Evolutionary conservation across 2,113 vertebrate genomes (phyloP).

Genomic region (Gopherus flavomarginatus): DNA sequence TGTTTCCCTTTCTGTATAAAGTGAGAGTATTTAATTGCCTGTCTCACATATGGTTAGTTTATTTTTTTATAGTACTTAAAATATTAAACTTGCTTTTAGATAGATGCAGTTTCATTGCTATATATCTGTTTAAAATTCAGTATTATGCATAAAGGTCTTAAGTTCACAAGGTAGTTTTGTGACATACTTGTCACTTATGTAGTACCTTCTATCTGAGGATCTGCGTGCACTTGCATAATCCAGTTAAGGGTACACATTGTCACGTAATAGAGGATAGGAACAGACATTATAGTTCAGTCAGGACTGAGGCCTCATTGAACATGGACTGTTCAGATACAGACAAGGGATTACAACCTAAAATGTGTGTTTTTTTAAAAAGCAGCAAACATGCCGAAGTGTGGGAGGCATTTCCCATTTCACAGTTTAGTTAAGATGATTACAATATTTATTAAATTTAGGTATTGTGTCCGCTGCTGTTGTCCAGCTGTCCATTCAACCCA

Average conservation of each 20-base stretch:
- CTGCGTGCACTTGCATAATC: not conserved
- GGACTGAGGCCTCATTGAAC: not conserved
- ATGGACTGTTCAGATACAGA: too few species aligned
- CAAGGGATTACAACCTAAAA: not conserved
- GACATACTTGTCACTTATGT: not conserved
- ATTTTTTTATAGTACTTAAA: not conserved
- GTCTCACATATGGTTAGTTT: too few species aligned
- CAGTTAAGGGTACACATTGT: not conserved
- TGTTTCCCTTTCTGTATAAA: not conserved
- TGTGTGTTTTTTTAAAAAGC: not conserved
- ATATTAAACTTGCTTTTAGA: not conserved
- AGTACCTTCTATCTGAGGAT: not conserved
- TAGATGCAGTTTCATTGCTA: not conserved
- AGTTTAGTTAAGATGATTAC: not conserved
- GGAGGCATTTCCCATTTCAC: not conserved
- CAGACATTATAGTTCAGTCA: not conserved
- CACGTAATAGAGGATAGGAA: not conserved
- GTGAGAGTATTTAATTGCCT: too few species aligned
- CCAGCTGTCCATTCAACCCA: not conserved
- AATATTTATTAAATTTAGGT: not conserved
- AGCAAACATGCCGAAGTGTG: not conserved
- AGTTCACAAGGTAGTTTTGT: not conserved
- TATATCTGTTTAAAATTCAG: not conserved
- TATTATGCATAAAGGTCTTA: not conserved
- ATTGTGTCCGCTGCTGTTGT: not conserved